Percentiles rank a stretch among this genome's conserved stretches.
phyloP scores from a whole-genome alignment of 2,113 vertebrate genomes.

The Smithornis capensis region DNA sequence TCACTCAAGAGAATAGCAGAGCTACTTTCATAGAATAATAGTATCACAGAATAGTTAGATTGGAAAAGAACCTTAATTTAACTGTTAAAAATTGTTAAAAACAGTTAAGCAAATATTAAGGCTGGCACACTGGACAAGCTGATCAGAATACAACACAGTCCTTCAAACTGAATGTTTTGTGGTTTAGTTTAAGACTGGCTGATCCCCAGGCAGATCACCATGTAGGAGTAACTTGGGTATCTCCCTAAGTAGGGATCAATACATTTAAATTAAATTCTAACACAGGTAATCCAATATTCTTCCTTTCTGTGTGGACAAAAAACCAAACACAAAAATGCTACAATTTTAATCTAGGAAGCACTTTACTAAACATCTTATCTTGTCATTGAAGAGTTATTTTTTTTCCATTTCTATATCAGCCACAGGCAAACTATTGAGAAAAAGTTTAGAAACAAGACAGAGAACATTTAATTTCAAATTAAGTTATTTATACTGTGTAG shows the following conservation, averaged over 20 bases:
- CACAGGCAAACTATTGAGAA: background rate
- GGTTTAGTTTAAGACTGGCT: background rate
- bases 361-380: background rate
- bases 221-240: accelerated
- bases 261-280: background rate
- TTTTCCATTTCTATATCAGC: background rate
- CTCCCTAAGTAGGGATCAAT: background rate
- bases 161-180: background rate
- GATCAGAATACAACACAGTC: background rate
- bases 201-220: background rate
- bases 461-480: background rate
- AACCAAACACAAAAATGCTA: no score
- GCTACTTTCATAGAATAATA: background rate
- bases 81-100: background rate
- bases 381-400: background rate
- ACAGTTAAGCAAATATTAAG: background rate
- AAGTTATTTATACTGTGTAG: background rate
- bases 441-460: background rate
- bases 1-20: background rate
- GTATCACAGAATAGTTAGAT: background rate
- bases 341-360: background rate
- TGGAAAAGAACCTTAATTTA: background rate
- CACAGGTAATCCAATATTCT: background rate
- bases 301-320: background rate
- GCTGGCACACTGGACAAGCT: background rate